These are phyloP conservation scores for Pomatorhinus ruficollis DNA, from an alignment of 2,113 vertebrate species.

Conservation along the genomic window DNA sequence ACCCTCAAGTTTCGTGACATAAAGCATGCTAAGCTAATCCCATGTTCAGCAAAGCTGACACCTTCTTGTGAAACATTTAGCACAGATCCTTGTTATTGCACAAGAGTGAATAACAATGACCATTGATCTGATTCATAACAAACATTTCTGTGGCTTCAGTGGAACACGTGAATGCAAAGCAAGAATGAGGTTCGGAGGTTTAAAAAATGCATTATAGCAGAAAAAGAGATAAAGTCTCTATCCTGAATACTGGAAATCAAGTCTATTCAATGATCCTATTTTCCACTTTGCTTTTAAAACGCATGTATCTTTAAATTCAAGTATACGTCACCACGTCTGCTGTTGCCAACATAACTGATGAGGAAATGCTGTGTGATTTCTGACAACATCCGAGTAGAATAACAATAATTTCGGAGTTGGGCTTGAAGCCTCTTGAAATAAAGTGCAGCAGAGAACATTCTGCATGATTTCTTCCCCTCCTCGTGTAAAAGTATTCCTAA, in stretches of 20 bases:
- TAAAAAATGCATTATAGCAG: not conserved
- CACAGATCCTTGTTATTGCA: not conserved
- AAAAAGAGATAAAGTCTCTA: not conserved
- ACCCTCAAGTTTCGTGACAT: not conserved
- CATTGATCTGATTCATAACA: not conserved
- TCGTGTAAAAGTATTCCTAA: not conserved
- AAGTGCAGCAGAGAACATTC: not conserved
- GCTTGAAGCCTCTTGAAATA: not conserved
- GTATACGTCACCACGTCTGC: not conserved
- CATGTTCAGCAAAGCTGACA: not conserved
- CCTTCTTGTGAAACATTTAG: not conserved
- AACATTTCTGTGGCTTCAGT: not conserved
- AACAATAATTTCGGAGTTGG: not conserved
- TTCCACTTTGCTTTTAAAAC: not conserved
- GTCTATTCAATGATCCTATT: not conserved
- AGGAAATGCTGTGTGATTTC: slow-evolving; percentile 1
- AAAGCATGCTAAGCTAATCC: not conserved
- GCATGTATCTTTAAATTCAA: not conserved
- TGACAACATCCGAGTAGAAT: not conserved
- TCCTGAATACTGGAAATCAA: not conserved
- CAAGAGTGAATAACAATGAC: not conserved
- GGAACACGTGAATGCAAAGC: not conserved
- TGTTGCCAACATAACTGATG: not conserved
- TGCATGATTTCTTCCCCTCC: not conserved
- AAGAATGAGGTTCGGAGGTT: not conserved